Evolutionary conservation across 2,113 vertebrate genomes (phyloP).

Genomic region (Chaetops frenatus): DNA sequence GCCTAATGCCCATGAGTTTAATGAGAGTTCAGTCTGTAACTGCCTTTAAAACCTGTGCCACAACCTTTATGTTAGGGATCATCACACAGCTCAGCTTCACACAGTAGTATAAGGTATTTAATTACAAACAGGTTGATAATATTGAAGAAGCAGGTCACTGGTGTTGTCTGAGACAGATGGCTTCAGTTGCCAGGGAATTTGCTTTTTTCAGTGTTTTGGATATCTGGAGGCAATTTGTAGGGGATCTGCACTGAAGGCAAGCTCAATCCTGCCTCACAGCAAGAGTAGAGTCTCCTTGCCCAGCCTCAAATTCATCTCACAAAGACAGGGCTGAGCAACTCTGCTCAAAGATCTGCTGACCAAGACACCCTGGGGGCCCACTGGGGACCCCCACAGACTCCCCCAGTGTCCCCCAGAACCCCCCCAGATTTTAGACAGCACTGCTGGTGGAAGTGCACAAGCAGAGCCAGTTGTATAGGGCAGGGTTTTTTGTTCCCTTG

Average conservation of each 20-base stretch:
- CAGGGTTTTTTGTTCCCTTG: rapidly evolving
- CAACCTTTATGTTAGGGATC: not conserved
- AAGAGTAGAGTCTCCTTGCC: not conserved
- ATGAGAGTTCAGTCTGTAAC: not conserved
- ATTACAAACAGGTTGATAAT: not conserved
- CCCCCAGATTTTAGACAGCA: not conserved
- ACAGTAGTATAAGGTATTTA: not conserved
- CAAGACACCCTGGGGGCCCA: not conserved
- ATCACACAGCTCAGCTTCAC: not conserved
- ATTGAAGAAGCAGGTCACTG: not conserved
- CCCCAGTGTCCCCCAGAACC: too few relatives aligned
- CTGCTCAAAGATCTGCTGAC: not conserved
- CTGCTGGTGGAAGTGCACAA: not conserved
- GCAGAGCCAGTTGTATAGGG: not conserved
- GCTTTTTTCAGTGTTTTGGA: not conserved
- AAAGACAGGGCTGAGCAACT: not conserved
- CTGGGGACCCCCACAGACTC: rapidly evolving
- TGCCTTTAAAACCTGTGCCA: not conserved
- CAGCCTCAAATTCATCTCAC: not conserved
- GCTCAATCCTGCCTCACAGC: not conserved
- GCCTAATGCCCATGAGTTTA: not conserved
- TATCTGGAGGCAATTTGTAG: not conserved
- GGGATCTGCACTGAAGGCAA: not conserved
- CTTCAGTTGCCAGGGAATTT: not conserved
- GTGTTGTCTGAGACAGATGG: not conserved